Conservation (phyloP, 92 coral and sea anemone species). For the Epizoanthus stellaris region DNA sequence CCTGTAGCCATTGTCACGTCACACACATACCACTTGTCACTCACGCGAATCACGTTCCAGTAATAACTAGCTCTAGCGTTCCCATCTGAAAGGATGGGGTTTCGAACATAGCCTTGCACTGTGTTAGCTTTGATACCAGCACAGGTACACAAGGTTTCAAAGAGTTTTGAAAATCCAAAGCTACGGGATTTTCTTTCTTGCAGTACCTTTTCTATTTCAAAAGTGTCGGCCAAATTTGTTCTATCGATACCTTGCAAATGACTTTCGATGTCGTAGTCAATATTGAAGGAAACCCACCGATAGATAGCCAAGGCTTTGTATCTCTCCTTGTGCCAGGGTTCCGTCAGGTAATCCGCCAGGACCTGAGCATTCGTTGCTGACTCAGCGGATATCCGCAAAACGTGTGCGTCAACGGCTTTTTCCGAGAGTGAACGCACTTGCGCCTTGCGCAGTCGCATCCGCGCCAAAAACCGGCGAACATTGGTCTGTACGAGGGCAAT, state of each 20-base stretch:
- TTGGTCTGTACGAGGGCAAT: constrained; percentile 68
- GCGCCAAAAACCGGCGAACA: constrained; percentile 68
- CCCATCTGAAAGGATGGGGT: constrained; percentile 64
- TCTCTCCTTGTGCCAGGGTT: constrained; percentile 68
- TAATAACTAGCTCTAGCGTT: constrained; percentile 50
- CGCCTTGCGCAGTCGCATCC: constrained; percentile 54
- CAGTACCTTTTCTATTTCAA: constrained; percentile 61
- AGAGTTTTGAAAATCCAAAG: constrained; percentile 76
- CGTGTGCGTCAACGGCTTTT: constrained; percentile 65
- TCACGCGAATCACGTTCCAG: constrained; percentile 78
- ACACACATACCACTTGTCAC: constrained; percentile 73
- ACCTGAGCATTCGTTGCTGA: constrained; percentile 50
- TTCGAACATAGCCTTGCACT: constrained; percentile 66
- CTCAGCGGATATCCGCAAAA: constrained; percentile 56
- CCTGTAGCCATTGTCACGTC: constrained; percentile 89
- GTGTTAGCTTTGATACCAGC: constrained; percentile 61
- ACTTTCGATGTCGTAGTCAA: constrained; percentile 69
- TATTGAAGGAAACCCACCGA: constrained; percentile 71
- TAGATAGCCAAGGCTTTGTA: constrained; percentile 73
- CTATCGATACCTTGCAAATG: constrained; percentile 67
- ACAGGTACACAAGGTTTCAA: constrained; percentile 61
- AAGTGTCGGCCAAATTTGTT: constrained; percentile 7
- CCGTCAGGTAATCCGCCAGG: constrained; percentile 63
- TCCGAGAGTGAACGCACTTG: constrained; percentile 62
- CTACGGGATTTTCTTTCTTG: constrained; percentile 48